These are phyloP conservation scores for Pseudotriccus pelzelni DNA, from an alignment of 2,797 vertebrate species.

Conservation along the genomic window DNA sequence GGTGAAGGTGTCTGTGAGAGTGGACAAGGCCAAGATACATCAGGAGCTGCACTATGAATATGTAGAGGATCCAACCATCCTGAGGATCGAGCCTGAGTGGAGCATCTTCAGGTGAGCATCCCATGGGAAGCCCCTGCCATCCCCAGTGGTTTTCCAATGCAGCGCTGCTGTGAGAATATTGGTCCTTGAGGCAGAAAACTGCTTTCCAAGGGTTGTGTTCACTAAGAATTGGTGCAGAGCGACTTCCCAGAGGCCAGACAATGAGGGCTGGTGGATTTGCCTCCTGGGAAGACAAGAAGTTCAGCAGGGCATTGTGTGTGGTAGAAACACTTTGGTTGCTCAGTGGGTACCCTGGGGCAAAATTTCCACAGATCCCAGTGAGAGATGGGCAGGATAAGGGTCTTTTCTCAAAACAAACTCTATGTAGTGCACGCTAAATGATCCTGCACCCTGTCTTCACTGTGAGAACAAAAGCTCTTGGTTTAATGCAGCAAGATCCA, in stretches of 20 bases:
- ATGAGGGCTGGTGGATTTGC: neutral
- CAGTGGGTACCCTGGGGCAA: neutral
- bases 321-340: neutral
- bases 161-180: neutral
- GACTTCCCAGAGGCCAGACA: neutral
- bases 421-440: accelerated
- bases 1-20: conserved; percentile 89
- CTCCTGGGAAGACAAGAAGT: neutral
- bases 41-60: conserved; percentile 93
- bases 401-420: neutral
- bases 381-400: neutral
- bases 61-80: conserved; percentile 92
- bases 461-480: neutral
- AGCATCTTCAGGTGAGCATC: conserved; percentile 91
- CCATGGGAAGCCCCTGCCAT: accelerated
- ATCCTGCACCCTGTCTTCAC: neutral
- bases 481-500: neutral
- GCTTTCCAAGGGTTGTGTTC: neutral
- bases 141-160: accelerated
- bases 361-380: neutral
- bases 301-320: neutral
- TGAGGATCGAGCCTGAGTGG: conserved; percentile 95
- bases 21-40: conserved; percentile 91
- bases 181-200: neutral
- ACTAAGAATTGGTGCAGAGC: neutral